Evolutionary conservation across 2,113 vertebrate genomes (phyloP).

Genomic region (Gambusia holbrooki): DNA sequence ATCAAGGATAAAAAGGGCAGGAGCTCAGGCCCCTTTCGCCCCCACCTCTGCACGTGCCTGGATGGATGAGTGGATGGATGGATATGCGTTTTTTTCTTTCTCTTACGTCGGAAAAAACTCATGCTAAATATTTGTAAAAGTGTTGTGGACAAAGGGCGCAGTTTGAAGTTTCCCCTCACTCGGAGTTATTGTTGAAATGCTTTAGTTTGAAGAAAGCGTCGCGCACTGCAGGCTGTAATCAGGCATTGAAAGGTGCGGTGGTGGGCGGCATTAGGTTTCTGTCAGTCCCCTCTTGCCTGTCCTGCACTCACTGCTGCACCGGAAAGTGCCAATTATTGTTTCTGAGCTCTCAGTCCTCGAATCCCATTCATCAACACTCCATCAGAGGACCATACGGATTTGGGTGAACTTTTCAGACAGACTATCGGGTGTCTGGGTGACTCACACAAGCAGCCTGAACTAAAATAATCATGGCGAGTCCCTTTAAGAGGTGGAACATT

Average conservation of each 20-base stretch:
- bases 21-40: too few species aligned
- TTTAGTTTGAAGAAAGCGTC: background rate
- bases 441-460: background rate
- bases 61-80: background rate
- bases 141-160: background rate
- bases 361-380: background rate
- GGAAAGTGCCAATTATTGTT: slow-evolving; percentile 68
- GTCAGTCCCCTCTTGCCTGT: slow-evolving; percentile 11
- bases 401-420: background rate
- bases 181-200: background rate
- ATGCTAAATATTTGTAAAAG: background rate
- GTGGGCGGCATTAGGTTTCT: background rate
- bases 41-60: too few species aligned
- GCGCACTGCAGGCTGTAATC: background rate
- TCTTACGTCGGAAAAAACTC: too few species aligned
- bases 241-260: background rate
- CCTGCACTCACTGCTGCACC: slow-evolving; percentile 40
- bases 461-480: background rate
- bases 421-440: background rate
- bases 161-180: background rate
- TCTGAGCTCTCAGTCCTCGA: slow-evolving; percentile 46
- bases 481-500: background rate
- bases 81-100: background rate
- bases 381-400: background rate
- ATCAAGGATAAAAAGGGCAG: too few species aligned